A percentile compares a stretch with the other conserved stretches of the same genome.
phyloP scores from a whole-genome alignment of 2,113 vertebrate genomes.

The Tiliqua scincoides region DNA sequence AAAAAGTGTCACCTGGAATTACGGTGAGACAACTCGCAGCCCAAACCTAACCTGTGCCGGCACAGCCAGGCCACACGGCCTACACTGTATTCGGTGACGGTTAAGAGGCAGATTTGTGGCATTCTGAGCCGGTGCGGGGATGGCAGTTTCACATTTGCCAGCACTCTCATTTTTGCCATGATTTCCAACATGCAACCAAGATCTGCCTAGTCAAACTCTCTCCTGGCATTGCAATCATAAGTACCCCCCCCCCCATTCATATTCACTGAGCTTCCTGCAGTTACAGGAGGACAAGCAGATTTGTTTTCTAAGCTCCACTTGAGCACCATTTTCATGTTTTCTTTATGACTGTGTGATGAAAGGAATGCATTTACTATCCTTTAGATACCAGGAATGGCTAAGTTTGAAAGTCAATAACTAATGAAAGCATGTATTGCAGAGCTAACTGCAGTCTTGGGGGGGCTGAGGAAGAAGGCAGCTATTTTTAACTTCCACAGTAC shows the following conservation, averaged over 20 bases:
- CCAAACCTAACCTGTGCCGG: too few relatives aligned
- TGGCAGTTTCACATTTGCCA: too few relatives aligned
- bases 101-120: too few relatives aligned
- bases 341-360: too few relatives aligned
- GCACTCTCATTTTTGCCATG: too few relatives aligned
- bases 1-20: too few relatives aligned
- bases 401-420: neutral
- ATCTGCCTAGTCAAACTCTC: neutral
- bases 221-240: neutral
- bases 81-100: too few relatives aligned
- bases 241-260: neutral
- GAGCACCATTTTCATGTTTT: neutral
- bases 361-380: neutral
- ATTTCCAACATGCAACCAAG: neutral
- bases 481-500: conserved; percentile 33
- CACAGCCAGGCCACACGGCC: too few relatives aligned
- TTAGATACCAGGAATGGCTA: neutral
- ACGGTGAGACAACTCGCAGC: too few relatives aligned
- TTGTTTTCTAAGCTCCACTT: neutral
- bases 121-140: too few relatives aligned
- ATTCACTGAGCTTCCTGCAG: neutral
- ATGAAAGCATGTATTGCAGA: neutral
- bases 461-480: neutral
- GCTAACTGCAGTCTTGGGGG: neutral
- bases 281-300: neutral